Evolutionary conservation across 2,113 vertebrate species (phyloP), one percentile per base, ranked within the genome.

Genomic region (Tylochromis polylepis): DNA sequence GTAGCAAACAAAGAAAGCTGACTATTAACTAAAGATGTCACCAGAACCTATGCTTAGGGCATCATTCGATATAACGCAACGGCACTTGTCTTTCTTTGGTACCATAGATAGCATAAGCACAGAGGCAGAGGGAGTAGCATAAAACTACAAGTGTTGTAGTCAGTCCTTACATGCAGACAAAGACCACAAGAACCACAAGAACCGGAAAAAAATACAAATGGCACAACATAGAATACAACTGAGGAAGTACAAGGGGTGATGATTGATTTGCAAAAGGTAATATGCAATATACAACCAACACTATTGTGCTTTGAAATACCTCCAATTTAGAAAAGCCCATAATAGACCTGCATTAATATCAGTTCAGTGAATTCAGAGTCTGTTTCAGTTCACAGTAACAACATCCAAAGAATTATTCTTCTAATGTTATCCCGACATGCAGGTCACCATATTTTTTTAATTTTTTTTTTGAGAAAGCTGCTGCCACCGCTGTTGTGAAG

Each of bases 161-260:
- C 31, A 1, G 1, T 36, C 34, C 62, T 67, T 67, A 41, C 6
- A 67, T 22, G 62, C 11, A 41, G 11, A 67, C 34, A 22, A 34
- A 43, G 12, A 43, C 11, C 1, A 38, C n/a, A n/a, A 55, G 55
- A 67, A 41, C 34, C 62, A 8, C 20, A 67, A 67, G 20, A 67
- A 67, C 6, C 14, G 20, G 62, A 41, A 67, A 0, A 0, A 67
- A 67, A 4, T 22, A 67, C 62, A 41, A 67, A n/a, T 0, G 0
- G 3, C 36, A 22, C 62, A 41, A 38, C 6, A 43, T 41, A 67
- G 41, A 12, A 18, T 65, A 65, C 31, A 38, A 31, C 5, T n/a
- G 10, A 36, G 59, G 3, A 36, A n/a, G 31, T 65, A 16, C 31
- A 65, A 65, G 31, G 6, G 18, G 31, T 8, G 60, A 65, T 1